These are phyloP conservation scores for Neogobius melanostomus DNA, from an alignment of 2,113 vertebrate species.

Conservation along the genomic window DNA sequence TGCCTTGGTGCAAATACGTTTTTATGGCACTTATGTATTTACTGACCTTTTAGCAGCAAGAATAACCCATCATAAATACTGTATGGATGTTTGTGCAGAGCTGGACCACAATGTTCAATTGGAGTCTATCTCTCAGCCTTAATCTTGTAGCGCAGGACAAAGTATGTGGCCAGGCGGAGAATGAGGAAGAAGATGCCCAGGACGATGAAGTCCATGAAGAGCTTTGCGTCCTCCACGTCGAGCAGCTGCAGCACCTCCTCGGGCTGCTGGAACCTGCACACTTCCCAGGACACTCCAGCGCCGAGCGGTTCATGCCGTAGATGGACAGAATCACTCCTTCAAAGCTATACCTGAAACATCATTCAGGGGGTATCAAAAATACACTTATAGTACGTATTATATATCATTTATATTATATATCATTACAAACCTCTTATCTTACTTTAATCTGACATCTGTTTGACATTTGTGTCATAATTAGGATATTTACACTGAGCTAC, in stretches of 20 bases:
- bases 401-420: too few relatives aligned
- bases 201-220: conserved; percentile 93
- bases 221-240: conserved; percentile 90
- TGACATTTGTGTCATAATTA: too few relatives aligned
- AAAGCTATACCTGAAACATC: conserved; percentile 86
- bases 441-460: too few relatives aligned
- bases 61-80: conserved; percentile 22
- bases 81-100: conserved; percentile 22
- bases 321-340: conserved; percentile 94
- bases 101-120: neutral
- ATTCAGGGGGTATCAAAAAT: neutral
- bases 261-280: conserved; percentile 88
- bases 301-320: conserved; percentile 91
- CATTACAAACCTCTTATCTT: too few relatives aligned
- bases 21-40: neutral
- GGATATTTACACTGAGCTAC: too few relatives aligned
- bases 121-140: conserved; percentile 87
- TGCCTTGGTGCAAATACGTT: too few relatives aligned
- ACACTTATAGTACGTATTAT: neutral
- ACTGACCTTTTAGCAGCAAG: conserved; percentile 42
- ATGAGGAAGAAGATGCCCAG: conserved; percentile 91
- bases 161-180: conserved; percentile 89
- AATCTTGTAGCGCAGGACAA: conserved; percentile 92
- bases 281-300: conserved; percentile 84
- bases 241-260: conserved; percentile 87